phyloP scores from a whole-genome alignment of 2,888 invertebrate genomes.

The Troilus luridus region DNA sequence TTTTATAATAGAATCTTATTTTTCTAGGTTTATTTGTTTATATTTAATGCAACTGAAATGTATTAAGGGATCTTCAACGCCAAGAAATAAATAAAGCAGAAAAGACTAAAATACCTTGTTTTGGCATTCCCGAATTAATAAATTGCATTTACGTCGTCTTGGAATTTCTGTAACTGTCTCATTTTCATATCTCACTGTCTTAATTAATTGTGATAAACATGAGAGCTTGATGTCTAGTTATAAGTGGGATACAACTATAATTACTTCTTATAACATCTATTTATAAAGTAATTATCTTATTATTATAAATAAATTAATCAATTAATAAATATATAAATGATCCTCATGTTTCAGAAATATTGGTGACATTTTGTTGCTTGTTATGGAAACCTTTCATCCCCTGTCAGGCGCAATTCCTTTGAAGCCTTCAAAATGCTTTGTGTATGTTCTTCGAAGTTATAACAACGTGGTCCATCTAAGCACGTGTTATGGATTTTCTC shows the following conservation, averaged over 20 bases:
- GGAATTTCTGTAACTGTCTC: not conserved
- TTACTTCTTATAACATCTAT: not conserved
- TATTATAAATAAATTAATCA: no score
- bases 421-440: not conserved
- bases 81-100: not conserved
- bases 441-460: not conserved
- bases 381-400: not conserved
- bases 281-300: not conserved
- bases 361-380: not conserved
- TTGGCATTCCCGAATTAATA: not conserved
- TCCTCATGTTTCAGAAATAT: not conserved
- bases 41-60: not conserved
- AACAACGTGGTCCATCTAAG: not conserved
- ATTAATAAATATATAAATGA: no score
- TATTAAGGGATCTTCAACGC: not conserved
- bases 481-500: not conserved
- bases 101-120: not conserved
- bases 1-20: not conserved
- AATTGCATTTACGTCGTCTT: not conserved
- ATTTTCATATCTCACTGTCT: not conserved
- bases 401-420: not conserved
- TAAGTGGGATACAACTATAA: not conserved
- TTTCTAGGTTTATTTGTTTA: not conserved
- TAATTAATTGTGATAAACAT: not conserved
- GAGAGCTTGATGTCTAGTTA: not conserved